These are phyloP conservation scores for Brachyhypopomus occidentalis DNA, from an alignment of 2,113 vertebrate species.

Conservation along the genomic window DNA sequence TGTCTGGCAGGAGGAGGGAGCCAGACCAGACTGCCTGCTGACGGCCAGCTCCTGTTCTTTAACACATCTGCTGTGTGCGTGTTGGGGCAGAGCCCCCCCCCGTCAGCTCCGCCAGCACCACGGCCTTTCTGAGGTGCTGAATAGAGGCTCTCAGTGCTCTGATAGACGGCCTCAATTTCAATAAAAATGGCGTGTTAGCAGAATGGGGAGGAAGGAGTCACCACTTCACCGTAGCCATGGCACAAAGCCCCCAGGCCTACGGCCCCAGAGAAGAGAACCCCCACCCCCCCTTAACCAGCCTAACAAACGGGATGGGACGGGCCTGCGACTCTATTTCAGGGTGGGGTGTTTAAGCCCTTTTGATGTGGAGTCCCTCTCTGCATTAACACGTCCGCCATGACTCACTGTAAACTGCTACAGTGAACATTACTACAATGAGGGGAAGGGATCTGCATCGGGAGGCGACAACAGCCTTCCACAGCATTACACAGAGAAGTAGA, in stretches of 20 bases:
- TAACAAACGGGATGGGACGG: constrained; percentile 56
- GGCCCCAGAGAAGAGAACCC: constrained; percentile 49
- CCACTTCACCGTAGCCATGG: constrained; percentile 59
- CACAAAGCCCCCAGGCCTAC: constrained; percentile 54
- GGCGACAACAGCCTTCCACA: constrained; percentile 38
- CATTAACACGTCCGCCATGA: constrained; percentile 41
- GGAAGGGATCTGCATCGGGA: constrained; percentile 9
- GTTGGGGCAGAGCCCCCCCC: constrained; percentile 65
- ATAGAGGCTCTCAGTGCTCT: constrained; percentile 68
- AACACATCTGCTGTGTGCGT: constrained; percentile 80
- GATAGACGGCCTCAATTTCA: constrained; percentile 83
- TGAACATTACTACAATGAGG: constrained; percentile 27
- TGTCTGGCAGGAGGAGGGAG: constrained; percentile 49
- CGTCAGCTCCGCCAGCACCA: constrained; percentile 71
- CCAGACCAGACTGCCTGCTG: constrained; percentile 50
- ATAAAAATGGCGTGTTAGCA: constrained; percentile 76
- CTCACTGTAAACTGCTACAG: constrained; percentile 50
- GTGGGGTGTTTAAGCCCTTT: constrained; percentile 51
- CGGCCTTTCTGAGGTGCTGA: constrained; percentile 74
- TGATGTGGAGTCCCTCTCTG: constrained; percentile 27
- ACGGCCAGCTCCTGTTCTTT: constrained; percentile 60
- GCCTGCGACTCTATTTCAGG: constrained; percentile 46
- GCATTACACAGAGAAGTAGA: not conserved
- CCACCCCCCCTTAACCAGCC: constrained; percentile 70
- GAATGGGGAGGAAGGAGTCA: constrained; percentile 74